Percentiles rank a stretch among this genome's conserved stretches.
These are phyloP conservation scores for Dryocosmus kuriphilus DNA, from an alignment of 2,888 invertebrate species.

Conservation along the genomic window DNA sequence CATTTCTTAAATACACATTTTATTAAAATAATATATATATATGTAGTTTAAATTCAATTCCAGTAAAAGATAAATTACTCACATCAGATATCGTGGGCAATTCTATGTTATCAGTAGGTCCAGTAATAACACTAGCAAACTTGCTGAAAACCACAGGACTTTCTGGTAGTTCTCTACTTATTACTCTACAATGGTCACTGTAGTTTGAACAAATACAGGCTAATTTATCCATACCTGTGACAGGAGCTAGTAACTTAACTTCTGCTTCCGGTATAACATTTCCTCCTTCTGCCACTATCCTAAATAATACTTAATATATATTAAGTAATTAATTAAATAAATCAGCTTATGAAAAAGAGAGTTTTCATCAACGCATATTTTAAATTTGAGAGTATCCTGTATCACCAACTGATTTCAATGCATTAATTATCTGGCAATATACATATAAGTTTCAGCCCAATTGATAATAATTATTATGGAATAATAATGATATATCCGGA, in stretches of 20 bases:
- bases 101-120: constrained; percentile 84
- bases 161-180: constrained; percentile 84
- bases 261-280: constrained; percentile 79
- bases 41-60: no score
- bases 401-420: no score
- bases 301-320: constrained; percentile 63
- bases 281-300: constrained; percentile 80
- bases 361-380: no score
- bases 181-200: constrained; percentile 90
- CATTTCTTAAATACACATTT: no score
- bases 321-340: no score
- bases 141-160: constrained; percentile 94
- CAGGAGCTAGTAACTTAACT: constrained; percentile 85
- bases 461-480: no score
- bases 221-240: constrained; percentile 90
- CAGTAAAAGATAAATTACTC: constrained; percentile 61
- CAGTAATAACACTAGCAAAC: constrained; percentile 88
- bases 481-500: no score
- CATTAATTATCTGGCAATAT: no score
- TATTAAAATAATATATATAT: no score
- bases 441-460: no score
- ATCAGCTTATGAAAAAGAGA: no score
- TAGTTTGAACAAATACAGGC: constrained; percentile 93
- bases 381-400: no score
- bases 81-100: constrained; percentile 83